Percentiles rank a stretch among this genome's conserved stretches.
Evolutionary conservation across 92 coral and sea anemone species (phyloP).

Genomic region (Siderastrea radians): DNA sequence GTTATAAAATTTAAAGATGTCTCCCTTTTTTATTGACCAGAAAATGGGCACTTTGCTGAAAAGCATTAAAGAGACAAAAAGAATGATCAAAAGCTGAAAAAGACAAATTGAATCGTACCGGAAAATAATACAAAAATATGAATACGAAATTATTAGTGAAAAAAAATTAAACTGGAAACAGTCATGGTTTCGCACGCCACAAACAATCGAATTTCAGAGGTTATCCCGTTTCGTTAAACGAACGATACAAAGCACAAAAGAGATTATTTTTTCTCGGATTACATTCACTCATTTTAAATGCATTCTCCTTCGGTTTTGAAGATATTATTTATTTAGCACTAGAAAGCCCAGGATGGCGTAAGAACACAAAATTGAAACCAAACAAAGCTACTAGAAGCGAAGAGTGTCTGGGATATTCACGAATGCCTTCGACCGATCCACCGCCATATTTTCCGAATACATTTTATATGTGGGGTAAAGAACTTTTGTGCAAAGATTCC

Average conservation of each 20-base stretch:
- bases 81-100: background rate
- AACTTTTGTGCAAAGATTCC: too few species aligned
- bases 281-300: constrained; percentile 13
- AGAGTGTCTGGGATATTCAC: background rate
- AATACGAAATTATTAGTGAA: background rate
- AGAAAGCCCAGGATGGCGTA: constrained; percentile 30
- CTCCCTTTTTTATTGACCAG: background rate
- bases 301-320: constrained; percentile 43
- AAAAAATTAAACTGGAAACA: background rate
- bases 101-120: background rate
- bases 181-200: background rate
- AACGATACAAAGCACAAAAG: background rate
- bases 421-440: too few species aligned
- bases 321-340: constrained; percentile 79
- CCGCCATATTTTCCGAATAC: background rate
- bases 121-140: background rate
- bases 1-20: constrained; percentile 14
- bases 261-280: background rate
- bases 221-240: background rate
- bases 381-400: constrained; percentile 6
- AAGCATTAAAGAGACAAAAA: background rate
- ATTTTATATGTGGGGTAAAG: too few species aligned
- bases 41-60: background rate
- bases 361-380: constrained; percentile 15
- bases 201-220: background rate